Base-by-base conservation (phyloP, 2,888 invertebrate genomes). In the Xanthia togata region DNA sequence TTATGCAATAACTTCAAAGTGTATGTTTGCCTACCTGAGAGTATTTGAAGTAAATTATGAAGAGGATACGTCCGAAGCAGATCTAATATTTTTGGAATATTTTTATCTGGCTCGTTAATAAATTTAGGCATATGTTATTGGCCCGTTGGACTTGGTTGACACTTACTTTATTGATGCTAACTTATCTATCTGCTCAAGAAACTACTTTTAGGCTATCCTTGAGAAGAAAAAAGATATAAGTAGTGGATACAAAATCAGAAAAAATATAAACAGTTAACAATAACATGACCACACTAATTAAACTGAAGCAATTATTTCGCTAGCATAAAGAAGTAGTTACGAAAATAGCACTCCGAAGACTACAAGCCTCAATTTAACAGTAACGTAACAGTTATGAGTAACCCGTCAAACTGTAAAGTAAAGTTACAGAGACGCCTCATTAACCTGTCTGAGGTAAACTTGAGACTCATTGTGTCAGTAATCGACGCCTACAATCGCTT, bases 391-490 rank as follows among this genome's bases (percentile, higher is more conserved):
- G 88, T 88, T 85, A 87, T 86, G 73, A 76, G 72, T 78, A 72
- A 77, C 70, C 65, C 71, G 76, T 78, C 74, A 88, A 78, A 84
- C 87, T 82, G 87, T 87, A 77, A 77, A 84, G 78, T 82, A 77
- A 77, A 85, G 78, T 82, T 79, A 87, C 70, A 20, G 79, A 82
- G 82, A 83, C 85, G 84, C 76, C 82, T 90, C 86, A 90, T 91
- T 90, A 90, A 84, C 77, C 78, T 85, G 88, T 86, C 88, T 79
- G 77, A 77, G 78, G 76, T 70, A 82, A 79, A 78, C 79, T 85
- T 86, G 83, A 83, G 81, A 82, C 82, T 87, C 85, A 83, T 85
- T 86, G 84, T 86, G 81, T 87, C 82, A 82, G 85, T 83, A 88
- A 91, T 88, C 84, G 86, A 88, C 85, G 87, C 82, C 78, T 86